These are phyloP conservation scores for Argyresthia goedartella DNA, from an alignment of 2,888 invertebrate genomes.

Conservation along the genomic window DNA sequence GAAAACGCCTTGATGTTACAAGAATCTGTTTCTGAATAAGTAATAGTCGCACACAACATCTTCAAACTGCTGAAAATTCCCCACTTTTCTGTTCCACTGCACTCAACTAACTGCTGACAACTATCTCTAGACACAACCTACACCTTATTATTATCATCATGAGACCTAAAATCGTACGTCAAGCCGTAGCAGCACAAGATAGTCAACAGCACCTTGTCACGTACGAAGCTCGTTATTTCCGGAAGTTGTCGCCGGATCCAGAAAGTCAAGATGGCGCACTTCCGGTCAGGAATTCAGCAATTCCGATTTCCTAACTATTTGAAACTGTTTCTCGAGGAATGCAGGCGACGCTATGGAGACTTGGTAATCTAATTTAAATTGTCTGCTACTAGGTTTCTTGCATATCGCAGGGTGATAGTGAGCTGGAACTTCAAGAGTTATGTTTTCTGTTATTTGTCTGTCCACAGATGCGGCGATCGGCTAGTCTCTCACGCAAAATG, in stretches of 20 bases:
- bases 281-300: conserved; percentile 2
- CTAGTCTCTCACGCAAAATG: no score
- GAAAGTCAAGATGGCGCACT: conserved; percentile 4
- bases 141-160: not conserved
- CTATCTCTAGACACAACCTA: not conserved
- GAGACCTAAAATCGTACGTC: not conserved
- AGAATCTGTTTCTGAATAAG: no score
- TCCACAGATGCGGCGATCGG: no score
- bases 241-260: conserved; percentile 5
- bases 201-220: conserved; percentile 1
- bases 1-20: no score
- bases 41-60: no score
- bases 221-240: conserved; percentile 6
- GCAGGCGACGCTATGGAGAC: no score
- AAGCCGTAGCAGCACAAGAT: not conserved
- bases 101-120: not conserved
- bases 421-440: no score
- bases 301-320: not conserved
- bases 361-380: no score
- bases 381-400: no score
- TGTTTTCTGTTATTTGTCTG: no score
- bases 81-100: not conserved
- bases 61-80: conserved; percentile 2
- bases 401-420: no score
- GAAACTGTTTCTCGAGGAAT: not conserved